Percentiles rank a stretch among this genome's conserved stretches.
phyloP scores from a whole-genome alignment of 2,888 invertebrate species.

The Cheilosia pagana region DNA sequence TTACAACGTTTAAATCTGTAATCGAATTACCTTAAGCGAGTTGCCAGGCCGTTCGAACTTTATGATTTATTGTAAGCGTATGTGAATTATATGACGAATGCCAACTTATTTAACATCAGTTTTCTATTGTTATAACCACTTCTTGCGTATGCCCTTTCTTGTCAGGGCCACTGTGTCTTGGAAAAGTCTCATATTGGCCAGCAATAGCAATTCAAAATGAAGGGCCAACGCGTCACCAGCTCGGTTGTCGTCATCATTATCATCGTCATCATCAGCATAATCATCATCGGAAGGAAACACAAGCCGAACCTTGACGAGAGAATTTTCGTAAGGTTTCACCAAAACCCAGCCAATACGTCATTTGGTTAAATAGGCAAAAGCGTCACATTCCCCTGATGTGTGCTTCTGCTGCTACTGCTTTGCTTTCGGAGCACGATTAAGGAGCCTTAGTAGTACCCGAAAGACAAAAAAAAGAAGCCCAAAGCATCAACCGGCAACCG shows the following conservation, averaged over 20 bases:
- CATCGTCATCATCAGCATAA: constrained; percentile 3
- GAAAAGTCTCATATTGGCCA: constrained; percentile 25
- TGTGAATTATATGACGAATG: too few relatives aligned
- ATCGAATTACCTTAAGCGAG: too few relatives aligned
- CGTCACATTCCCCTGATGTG: constrained; percentile 35
- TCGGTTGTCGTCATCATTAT: constrained; percentile 3
- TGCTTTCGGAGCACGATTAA: constrained; percentile 52
- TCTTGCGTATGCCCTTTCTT: background rate
- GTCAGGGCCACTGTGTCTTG: constrained; percentile 17
- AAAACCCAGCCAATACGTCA: constrained; percentile 81
- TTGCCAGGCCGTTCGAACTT: too few relatives aligned
- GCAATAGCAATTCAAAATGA: constrained; percentile 39
- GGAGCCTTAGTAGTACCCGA: constrained; percentile 46
- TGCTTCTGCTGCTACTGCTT: constrained; percentile 19
- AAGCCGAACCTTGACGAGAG: constrained; percentile 80
- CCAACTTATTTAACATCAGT: too few relatives aligned
- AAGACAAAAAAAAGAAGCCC: constrained; percentile 10
- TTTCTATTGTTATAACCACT: background rate
- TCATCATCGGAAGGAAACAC: constrained; percentile 39
- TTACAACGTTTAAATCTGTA: too few relatives aligned
- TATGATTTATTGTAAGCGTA: too few relatives aligned
- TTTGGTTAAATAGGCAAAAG: constrained; percentile 78
- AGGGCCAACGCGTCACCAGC: constrained; percentile 28
- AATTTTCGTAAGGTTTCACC: constrained; percentile 80
- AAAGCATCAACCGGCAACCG: constrained; percentile 57